Percentiles rank a stretch among this genome's conserved stretches.
Conservation (phyloP, 1,140 invertebrate species). For the Drosophila miranda region DNA sequence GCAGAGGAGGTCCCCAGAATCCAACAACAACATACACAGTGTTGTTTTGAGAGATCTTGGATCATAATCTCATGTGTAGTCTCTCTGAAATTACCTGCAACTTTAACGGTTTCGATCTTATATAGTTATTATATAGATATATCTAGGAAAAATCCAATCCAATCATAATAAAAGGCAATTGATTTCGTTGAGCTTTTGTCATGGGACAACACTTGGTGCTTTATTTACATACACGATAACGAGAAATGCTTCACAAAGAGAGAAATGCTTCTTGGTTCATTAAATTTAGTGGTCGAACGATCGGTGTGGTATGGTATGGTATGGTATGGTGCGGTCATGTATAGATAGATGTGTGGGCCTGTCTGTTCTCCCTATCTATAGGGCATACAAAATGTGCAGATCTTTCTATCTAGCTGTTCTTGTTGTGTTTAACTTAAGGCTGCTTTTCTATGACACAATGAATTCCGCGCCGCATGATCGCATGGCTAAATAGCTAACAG, state of each 20-base stretch:
- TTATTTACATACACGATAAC: conserved; percentile 64
- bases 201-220: conserved; percentile 68
- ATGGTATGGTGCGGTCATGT: conserved; percentile 29
- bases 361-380: too few relatives aligned
- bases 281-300: conserved; percentile 28
- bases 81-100: too few relatives aligned
- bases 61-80: too few relatives aligned
- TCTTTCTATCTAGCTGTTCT: conserved; percentile 8
- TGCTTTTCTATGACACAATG: conserved; percentile 71
- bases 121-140: conserved; percentile 82
- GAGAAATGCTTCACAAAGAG: conserved; percentile 55
- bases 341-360: too few relatives aligned
- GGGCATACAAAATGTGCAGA: conserved; percentile 10
- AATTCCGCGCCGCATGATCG: conserved; percentile 60
- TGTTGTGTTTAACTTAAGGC: conserved; percentile 5
- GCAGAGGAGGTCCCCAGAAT: too few relatives aligned
- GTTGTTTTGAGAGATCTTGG: too few relatives aligned
- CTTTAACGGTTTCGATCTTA: conserved; percentile 32
- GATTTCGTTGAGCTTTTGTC: conserved; percentile 6
- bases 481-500: conserved; percentile 30
- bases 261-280: conserved; percentile 65
- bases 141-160: conserved; percentile 85
- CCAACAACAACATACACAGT: too few relatives aligned
- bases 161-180: too few relatives aligned
- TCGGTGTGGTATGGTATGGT: conserved; percentile 22